A percentile compares a stretch with the other conserved stretches of the same genome.
Evolutionary conservation across 1,140 invertebrate species (phyloP).

Genomic region (Druon quercuslanigerum): DNA sequence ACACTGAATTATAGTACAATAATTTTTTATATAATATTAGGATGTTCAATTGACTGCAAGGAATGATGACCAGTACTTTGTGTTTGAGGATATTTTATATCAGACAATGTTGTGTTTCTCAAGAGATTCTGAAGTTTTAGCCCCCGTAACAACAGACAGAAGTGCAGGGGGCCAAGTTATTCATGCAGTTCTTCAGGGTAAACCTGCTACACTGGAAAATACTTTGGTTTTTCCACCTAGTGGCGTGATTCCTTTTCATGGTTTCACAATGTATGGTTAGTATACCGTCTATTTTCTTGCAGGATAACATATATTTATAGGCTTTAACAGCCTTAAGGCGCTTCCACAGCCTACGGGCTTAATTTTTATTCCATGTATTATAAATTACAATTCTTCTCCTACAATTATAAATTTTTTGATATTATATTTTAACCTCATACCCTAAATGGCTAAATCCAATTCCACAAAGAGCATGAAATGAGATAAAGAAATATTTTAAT

Average conservation of each 20-base stretch:
- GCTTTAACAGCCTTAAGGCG: no score
- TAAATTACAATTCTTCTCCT: no score
- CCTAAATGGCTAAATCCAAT: no score
- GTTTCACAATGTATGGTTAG: slow-evolving; percentile 97
- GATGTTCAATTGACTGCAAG: slow-evolving; percentile 96
- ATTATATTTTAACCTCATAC: no score
- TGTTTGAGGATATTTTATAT: slow-evolving; percentile 97
- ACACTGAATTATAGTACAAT: background rate
- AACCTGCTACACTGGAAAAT: slow-evolving; percentile 80
- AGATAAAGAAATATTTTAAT: no score
- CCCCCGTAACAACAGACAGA: slow-evolving; percentile 78
- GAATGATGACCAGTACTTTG: slow-evolving; percentile 98
- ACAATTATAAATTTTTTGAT: no score
- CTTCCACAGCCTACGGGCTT: no score
- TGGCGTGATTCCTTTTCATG: slow-evolving; percentile 96
- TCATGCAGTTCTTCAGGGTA: slow-evolving; percentile 83
- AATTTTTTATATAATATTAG: slow-evolving; percentile 62
- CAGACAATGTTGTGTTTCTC: slow-evolving; percentile 96
- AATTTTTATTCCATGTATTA: no score
- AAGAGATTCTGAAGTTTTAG: slow-evolving; percentile 88
- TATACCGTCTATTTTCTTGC: background rate
- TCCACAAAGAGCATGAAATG: no score
- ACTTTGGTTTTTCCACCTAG: slow-evolving; percentile 92
- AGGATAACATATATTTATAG: no score
- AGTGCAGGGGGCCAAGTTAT: slow-evolving; percentile 74